A percentile compares a stretch with the other conserved stretches of the same genome.
These are phyloP conservation scores for Tenualosa thibaudeaui DNA, from an alignment of 2,797 vertebrate genomes.

Conservation along the genomic window DNA sequence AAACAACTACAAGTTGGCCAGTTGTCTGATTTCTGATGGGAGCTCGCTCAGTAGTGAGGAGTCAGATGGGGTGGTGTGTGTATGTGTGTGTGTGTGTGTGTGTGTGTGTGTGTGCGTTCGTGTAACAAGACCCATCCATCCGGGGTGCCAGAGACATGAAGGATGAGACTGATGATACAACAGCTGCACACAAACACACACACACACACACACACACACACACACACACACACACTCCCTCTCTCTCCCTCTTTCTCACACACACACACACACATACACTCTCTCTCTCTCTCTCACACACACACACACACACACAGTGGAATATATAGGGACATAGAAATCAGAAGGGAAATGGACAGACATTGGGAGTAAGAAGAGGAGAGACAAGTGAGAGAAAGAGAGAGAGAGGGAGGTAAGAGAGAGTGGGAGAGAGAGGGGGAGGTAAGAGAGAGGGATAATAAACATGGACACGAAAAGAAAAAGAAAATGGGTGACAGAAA, in stretches of 20 bases:
- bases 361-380: no score
- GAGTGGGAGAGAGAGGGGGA: no score
- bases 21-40: not conserved
- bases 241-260: no score
- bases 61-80: not conserved
- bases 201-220: not conserved
- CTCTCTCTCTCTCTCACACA: slow-evolving; percentile 28
- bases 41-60: not conserved
- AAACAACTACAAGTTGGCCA: no score
- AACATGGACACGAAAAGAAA: no score
- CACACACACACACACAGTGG: not conserved
- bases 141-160: not conserved
- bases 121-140: not conserved
- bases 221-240: not conserved
- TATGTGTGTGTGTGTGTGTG: not conserved
- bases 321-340: no score
- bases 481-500: no score
- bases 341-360: no score
- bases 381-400: no score
- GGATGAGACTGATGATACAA: not conserved
- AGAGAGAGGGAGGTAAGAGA: no score
- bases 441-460: no score
- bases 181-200: not conserved
- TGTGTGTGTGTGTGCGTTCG: not conserved
- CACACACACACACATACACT: slow-evolving; percentile 36